Conservation (phyloP, 2,888 invertebrate species). For the Heliconius ethilla region DNA sequence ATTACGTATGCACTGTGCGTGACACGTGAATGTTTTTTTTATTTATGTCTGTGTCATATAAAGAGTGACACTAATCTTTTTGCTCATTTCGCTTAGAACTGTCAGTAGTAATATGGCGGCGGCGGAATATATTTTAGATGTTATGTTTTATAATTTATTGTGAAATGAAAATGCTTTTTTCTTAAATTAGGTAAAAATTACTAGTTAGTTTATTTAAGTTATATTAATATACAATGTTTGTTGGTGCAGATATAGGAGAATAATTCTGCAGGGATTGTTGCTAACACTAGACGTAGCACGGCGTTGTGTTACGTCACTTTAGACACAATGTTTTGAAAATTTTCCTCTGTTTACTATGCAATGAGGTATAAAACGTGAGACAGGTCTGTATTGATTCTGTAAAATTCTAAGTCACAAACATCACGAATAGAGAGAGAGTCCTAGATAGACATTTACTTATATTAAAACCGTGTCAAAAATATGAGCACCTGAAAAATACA, state of each 20-base stretch:
- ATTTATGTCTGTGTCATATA: slow-evolving; percentile 14
- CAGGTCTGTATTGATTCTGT: not conserved
- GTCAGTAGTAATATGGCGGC: not conserved
- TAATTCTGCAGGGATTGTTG: not conserved
- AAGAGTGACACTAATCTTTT: slow-evolving; percentile 12
- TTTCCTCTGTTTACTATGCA: not conserved
- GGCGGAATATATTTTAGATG: not conserved
- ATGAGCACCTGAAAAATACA: slow-evolving; percentile 18
- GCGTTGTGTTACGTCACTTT: not conserved
- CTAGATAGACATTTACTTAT: not conserved
- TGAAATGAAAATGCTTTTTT: not conserved
- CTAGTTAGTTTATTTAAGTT: too few species aligned
- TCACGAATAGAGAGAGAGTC: too few species aligned
- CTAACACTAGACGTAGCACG: too few species aligned
- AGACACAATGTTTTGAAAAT: not conserved
- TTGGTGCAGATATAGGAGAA: too few species aligned
- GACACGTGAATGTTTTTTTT: slow-evolving; percentile 13
- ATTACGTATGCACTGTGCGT: slow-evolving; percentile 21
- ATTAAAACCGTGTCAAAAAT: not conserved
- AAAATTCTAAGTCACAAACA: too few species aligned
- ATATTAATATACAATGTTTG: too few species aligned
- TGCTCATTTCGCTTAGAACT: not conserved
- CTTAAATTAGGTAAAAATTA: too few species aligned
- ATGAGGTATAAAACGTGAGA: not conserved
- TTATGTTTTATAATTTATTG: not conserved